Base-by-base conservation (phyloP, 1,140 invertebrate species). In the Conus ventricosus region DNA sequence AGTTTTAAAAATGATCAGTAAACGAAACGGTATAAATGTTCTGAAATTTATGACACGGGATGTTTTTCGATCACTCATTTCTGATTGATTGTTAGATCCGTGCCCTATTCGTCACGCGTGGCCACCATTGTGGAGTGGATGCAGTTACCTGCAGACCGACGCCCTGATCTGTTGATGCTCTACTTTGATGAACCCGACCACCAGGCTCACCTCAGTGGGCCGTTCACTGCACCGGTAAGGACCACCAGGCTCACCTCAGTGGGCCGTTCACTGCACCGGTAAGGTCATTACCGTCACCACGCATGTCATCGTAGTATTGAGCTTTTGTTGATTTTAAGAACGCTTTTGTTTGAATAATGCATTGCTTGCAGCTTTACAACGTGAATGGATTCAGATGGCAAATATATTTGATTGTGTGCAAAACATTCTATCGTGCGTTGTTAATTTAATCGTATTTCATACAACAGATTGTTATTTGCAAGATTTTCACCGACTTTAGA, bases 151-250 rank as follows among this genome's bases (percentile, higher is more conserved):
- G 87, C 86, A 2, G 85, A 89, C 51, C 60, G 89, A 4, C 85
- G 92, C 57, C 96, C 96, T 96, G 53, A 95, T 88, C 95, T 97
- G 83, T 96, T 97, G 4, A 96, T 97, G 91, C 85, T 97, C 23
- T 97, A 98, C 91, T 96, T 97, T 91, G 96, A 97, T 92, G 96
- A 97, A 92, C 97, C 97, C 5, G 97, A 97, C 94, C 94, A 95
- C n/a, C 94, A 95, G 90, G 96, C 95, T 10, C 95, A 96, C 96
- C 97, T 95, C 8, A 88, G 83, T 81, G 92, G 92, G 25, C 85
- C 85, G 0, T 87, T 87, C 71, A 87, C 85, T 57, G 60, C 87
- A 25, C 78, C 60, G 78, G 81, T 88, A 53, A n/a, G n/a, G 97
- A 97, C 94, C 94, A 95, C 25, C 94, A 95, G 90, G 96, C 95